These are phyloP conservation scores for Erethizon dorsatum DNA, from an alignment of 2,797 vertebrate species.

Conservation along the genomic window DNA sequence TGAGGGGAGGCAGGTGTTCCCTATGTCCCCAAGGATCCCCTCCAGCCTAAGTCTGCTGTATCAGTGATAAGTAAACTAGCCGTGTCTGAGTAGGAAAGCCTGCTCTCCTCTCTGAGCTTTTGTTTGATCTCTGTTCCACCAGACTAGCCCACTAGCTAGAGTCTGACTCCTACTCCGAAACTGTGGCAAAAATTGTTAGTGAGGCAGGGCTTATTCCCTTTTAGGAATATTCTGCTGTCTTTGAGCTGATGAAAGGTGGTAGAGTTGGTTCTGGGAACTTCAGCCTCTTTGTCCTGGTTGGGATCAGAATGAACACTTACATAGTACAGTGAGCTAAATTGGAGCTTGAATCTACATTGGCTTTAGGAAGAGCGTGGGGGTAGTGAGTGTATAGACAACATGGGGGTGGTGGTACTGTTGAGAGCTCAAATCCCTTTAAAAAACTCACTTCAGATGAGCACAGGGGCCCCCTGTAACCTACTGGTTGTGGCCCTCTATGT, in stretches of 20 bases:
- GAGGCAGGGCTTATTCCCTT: not conserved
- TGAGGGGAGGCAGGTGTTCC: not conserved
- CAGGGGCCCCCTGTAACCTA: not conserved
- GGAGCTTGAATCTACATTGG: not conserved
- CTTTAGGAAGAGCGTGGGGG: not conserved
- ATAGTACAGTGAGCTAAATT: not conserved
- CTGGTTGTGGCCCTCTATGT: not conserved
- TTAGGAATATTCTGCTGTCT: not conserved
- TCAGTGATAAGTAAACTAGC: too few species aligned
- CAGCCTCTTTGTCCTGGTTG: not conserved
- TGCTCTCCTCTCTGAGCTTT: not conserved
- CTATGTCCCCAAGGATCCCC: fast-evolving
- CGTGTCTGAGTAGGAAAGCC: not conserved
- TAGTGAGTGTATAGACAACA: not conserved
- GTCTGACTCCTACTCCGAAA: not conserved
- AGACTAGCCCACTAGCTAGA: not conserved
- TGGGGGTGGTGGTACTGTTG: too few species aligned
- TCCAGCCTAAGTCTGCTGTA: not conserved
- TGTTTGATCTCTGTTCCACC: not conserved
- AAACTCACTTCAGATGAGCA: not conserved
- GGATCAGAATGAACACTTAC: not conserved
- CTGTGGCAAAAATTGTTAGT: not conserved
- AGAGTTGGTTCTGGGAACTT: not conserved
- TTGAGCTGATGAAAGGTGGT: not conserved
- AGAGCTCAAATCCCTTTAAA: not conserved